Base-by-base conservation (phyloP, 2,113 vertebrate species). In the Neoarius graeffei region DNA sequence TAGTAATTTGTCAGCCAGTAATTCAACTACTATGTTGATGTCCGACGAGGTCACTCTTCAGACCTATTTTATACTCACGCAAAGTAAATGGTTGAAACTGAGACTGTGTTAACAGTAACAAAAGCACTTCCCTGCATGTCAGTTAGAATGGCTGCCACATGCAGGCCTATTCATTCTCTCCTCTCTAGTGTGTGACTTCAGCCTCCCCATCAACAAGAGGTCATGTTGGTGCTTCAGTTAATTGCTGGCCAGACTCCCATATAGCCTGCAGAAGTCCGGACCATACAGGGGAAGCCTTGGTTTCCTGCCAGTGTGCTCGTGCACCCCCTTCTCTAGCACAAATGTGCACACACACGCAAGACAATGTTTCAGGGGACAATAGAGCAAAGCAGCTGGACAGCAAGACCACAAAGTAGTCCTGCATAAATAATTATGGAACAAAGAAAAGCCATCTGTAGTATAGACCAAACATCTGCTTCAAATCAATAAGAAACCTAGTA, bases 371-470 rank as follows among this genome's bases (percentile, higher is more conserved):
- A 80, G 50, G 54, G 85, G 84, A 90, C 89, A 91, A 91, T 88
- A 60, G 86, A 30, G 27, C 71, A 86, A 81, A 89, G 89, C 92
- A 92, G 90, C 91, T 93, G 92, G 90, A 87, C 84, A 69, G 81
- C 90, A 92, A 89, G 30, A 86, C 59, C 62, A 42, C 77, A 69
- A 82, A 71, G 87, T 56, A 85, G 86, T 30, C 64, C 86, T 86
- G 85, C 88, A 89, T 85, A 59, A 30, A 42, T 91, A 90, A 91
- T 89, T 85, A 89, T 35, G 1, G n/a, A 87, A 85, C 42, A 60
- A 81, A 86, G 87, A 89, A 85, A 76, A 89, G 89, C 92, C 92
- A 92, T 93, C 92, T 92, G 91, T 91, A 90, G 62, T 73, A 30
- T 79, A 84, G 62, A 83, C 83, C 50, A 62, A 88, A 90, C 91